These are phyloP conservation scores for Microcaecilia unicolor DNA, from an alignment of 2,797 vertebrate genomes.

Conservation along the genomic window DNA sequence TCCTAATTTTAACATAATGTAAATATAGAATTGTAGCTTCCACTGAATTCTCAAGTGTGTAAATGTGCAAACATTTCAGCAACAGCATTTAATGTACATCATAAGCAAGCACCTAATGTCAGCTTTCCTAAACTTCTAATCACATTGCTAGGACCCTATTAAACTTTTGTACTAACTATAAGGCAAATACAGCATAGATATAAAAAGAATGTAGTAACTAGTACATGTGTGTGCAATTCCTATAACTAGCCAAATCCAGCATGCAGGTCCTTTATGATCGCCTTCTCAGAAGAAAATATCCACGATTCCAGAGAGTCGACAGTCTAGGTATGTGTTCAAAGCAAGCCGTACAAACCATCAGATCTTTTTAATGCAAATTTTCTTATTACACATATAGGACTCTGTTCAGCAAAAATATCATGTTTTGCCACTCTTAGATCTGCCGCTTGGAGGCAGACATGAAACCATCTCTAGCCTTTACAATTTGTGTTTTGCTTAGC, in stretches of 20 bases:
- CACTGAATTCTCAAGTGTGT: background rate
- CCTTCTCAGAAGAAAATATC: slow-evolving; percentile 98
- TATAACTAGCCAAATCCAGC: slow-evolving; percentile 96
- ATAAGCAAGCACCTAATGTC: slow-evolving; percentile 36
- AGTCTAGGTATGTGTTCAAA: slow-evolving; percentile 96
- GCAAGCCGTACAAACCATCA: too few species aligned
- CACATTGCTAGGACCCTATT: slow-evolving; percentile 38
- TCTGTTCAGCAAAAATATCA: too few species aligned
- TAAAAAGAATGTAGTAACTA: slow-evolving; percentile 72
- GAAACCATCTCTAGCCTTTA: too few species aligned
- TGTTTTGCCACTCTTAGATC: too few species aligned
- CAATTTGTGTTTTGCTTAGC: too few species aligned
- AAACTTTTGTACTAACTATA: slow-evolving; percentile 50
- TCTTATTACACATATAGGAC: too few species aligned
- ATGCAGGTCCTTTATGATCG: slow-evolving; percentile 98
- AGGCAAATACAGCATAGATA: slow-evolving; percentile 52
- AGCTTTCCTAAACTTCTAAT: slow-evolving; percentile 30
- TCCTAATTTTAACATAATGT: background rate
- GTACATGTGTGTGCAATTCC: slow-evolving; percentile 90
- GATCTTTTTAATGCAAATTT: slow-evolving; percentile 45
- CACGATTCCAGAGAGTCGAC: slow-evolving; percentile 82
- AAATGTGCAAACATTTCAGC: background rate
- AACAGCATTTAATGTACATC: slow-evolving; percentile 36
- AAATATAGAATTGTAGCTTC: background rate
- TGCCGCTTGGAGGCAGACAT: too few species aligned